Evolutionary conservation across 1,140 invertebrate species (phyloP).

Genomic region (Anastrepha obliqua): DNA sequence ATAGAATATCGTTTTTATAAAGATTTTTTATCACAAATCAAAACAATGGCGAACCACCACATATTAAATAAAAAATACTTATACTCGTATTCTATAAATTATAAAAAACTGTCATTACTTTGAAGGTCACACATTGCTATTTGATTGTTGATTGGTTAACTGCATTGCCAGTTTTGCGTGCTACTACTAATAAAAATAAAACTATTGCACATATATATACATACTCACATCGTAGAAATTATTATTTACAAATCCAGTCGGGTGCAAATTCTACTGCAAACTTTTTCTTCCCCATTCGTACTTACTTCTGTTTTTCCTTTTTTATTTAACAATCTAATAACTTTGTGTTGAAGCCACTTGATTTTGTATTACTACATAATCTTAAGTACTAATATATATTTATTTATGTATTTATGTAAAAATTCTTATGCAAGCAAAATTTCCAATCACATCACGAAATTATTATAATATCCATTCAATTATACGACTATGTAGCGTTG

Average conservation of each 20-base stretch:
- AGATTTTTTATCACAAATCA: not conserved
- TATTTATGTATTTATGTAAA: slow-evolving; percentile 3
- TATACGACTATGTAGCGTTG: no score
- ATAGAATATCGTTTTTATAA: no score
- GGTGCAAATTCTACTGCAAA: not conserved
- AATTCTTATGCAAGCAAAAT: not conserved
- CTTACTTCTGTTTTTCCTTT: not conserved
- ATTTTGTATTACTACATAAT: not conserved
- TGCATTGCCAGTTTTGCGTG: not conserved
- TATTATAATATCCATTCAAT: not conserved
- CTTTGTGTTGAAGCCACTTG: slow-evolving; percentile 1
- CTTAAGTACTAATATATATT: not conserved
- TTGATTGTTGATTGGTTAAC: not conserved
- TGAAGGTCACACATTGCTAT: not conserved
- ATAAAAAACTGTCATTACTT: slow-evolving; percentile 18
- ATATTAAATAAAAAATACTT: no score
- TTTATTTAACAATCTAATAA: not conserved
- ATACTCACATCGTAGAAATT: no score
- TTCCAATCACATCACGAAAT: not conserved
- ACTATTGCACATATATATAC: no score
- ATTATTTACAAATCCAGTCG: no score
- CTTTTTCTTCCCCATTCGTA: not conserved
- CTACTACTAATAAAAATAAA: not conserved
- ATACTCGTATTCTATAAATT: no score
- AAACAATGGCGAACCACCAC: not conserved